These are phyloP conservation scores for Tetramorium simillimum DNA, from an alignment of 1,140 invertebrate species.

Conservation along the genomic window DNA sequence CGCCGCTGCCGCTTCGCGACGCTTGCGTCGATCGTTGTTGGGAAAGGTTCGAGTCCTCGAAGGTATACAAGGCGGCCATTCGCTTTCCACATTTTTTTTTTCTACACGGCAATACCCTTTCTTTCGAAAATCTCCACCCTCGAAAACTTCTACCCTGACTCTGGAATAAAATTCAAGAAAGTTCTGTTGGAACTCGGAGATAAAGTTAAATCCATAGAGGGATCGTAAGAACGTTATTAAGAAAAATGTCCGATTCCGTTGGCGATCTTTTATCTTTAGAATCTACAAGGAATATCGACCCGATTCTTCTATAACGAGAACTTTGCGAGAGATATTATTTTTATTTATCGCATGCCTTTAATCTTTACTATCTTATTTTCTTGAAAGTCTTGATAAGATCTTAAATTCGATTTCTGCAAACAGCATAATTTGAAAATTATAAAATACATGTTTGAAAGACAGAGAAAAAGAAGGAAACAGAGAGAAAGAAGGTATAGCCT, in stretches of 20 bases:
- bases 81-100: neutral
- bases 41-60: slow-evolving; percentile 1
- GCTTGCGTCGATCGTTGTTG: slow-evolving; percentile 41
- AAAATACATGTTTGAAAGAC: neutral
- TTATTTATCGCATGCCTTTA: neutral
- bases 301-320: no score
- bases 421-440: neutral
- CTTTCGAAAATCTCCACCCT: neutral
- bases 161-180: neutral
- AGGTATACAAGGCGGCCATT: neutral
- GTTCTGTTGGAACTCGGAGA: neutral
- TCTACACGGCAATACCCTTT: no score
- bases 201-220: neutral
- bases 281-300: neutral
- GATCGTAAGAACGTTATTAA: neutral
- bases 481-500: neutral
- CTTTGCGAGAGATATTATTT: neutral
- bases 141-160: no score
- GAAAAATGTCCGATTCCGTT: neutral
- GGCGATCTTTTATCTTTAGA: neutral
- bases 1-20: slow-evolving; percentile 5
- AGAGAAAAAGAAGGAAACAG: neutral
- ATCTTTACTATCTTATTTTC: neutral
- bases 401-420: neutral
- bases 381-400: neutral